Conservation (phyloP, 2,888 invertebrate genomes). For the Dichetophora obliterata region DNA sequence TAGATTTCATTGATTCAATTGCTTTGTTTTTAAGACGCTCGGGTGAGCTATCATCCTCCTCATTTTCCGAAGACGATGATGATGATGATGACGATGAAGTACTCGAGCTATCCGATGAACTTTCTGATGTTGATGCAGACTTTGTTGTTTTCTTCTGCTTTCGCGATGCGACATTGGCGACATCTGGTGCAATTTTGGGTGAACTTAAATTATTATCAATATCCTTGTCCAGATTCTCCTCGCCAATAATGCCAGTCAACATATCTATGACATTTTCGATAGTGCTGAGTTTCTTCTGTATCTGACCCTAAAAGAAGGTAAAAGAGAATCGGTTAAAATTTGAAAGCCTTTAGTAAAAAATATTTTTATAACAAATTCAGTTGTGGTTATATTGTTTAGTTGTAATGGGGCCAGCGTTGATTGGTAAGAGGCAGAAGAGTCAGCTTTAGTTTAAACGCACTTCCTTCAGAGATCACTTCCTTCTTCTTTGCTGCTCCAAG, state of each 20-base stretch:
- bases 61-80: constrained; percentile 55
- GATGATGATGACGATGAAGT: constrained; percentile 59
- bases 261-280: constrained; percentile 90
- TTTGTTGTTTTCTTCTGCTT: constrained; percentile 49
- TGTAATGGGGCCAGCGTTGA: constrained; percentile 24
- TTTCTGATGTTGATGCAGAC: constrained; percentile 46
- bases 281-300: constrained; percentile 73
- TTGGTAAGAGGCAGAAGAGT: background rate
- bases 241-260: constrained; percentile 87
- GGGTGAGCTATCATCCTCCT: constrained; percentile 64
- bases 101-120: constrained; percentile 53
- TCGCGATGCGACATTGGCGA: background rate
- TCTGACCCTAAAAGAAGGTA: constrained; percentile 63
- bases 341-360: constrained; percentile 37
- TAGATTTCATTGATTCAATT: constrained; percentile 68
- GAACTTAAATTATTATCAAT: constrained; percentile 6
- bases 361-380: constrained; percentile 40
- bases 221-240: constrained; percentile 71
- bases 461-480: background rate
- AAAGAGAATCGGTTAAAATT: constrained; percentile 36
- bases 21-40: constrained; percentile 68
- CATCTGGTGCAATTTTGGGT: constrained; percentile 1
- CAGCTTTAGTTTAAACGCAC: background rate
- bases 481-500: background rate
- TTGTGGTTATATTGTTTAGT: background rate